Conservation (phyloP, 2,888 invertebrate genomes). For the Trissolcus brochymenae region DNA sequence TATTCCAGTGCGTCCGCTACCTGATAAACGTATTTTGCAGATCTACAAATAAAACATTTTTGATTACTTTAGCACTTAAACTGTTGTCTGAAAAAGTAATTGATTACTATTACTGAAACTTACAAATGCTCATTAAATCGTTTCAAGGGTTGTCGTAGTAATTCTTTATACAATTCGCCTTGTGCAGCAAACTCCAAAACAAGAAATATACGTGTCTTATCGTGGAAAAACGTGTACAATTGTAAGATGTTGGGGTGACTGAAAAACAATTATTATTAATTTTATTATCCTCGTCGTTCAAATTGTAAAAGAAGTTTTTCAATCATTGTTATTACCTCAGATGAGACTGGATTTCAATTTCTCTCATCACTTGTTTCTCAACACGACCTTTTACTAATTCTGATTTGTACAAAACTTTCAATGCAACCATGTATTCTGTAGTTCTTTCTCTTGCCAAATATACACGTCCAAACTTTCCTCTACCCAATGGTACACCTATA, state of each 20-base stretch:
- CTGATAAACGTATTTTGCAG: conserved; percentile 89
- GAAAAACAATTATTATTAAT: conserved; percentile 57
- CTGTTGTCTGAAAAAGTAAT: neutral
- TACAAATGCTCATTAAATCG: conserved; percentile 86
- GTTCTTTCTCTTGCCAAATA: conserved; percentile 95
- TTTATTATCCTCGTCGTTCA: too few species aligned
- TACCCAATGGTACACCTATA: conserved; percentile 93
- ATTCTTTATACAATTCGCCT: conserved; percentile 86
- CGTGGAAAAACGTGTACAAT: conserved; percentile 97
- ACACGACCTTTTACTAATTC: conserved; percentile 91
- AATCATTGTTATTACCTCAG: conserved; percentile 72
- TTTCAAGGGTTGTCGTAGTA: conserved; percentile 83
- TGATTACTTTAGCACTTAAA: neutral
- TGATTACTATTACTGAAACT: neutral
- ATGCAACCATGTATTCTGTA: conserved; percentile 88
- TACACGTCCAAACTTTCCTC: conserved; percentile 98
- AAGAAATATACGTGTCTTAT: conserved; percentile 93
- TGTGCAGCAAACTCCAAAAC: conserved; percentile 96
- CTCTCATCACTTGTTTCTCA: conserved; percentile 93
- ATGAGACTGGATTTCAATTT: conserved; percentile 98
- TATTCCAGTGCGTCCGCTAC: conserved; percentile 91
- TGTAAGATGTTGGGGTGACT: conserved; percentile 96
- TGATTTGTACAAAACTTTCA: conserved; percentile 93
- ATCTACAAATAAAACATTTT: conserved; percentile 68
- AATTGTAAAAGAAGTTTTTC: too few species aligned